Base-by-base conservation (phyloP, 1,140 invertebrate genomes). In the Cydia fagiglandana region DNA sequence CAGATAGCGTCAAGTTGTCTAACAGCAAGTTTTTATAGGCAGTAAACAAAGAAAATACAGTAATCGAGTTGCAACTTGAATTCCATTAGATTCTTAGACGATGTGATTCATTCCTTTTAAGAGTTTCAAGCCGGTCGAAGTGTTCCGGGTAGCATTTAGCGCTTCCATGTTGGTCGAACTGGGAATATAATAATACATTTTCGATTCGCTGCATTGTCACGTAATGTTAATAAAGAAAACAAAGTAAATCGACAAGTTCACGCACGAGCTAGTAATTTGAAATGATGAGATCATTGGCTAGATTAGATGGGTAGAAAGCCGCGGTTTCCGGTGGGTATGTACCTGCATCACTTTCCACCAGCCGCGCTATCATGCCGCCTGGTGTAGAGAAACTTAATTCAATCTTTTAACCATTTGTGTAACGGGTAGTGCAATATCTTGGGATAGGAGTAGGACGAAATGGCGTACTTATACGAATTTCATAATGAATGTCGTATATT, bases 231-330 rank as follows among this genome's bases (percentile, higher is more conserved):
- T 70, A 9, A 38, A 38, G 24, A 78, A 75, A 75, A 50, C 50
- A 64, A 78, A 76, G 77, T 76, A n/a, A 68, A 73, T 28, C 64
- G 64, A 68, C 41, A 74, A 47, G 73, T 61, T 24, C 64, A 77
- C n/a, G 53, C 30, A 50, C 66, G 66, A 68, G 30, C 13, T 75
- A 64, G 75, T 64, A 66, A 78, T 75, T 78, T 75, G 38, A 76
- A 78, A 78, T 77, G 30, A 77, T 50, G 75, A 73, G 70, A 77
- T 70, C 73, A 79, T 79, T 79, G 81, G 74, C 64, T 75, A 76
- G 70, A 74, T 68, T 68, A 56, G 74, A 76, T 41, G 34, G 66
- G n/a, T 83, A 84, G 83, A 84, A 83, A 84, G 83, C 78, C 80
- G 80, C 56, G 80, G 77, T 81, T 80, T 83, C 78, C 80, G 75